These are phyloP conservation scores for Benitochromis conjunctus DNA, from an alignment of 2,113 vertebrate species.

Conservation along the genomic window DNA sequence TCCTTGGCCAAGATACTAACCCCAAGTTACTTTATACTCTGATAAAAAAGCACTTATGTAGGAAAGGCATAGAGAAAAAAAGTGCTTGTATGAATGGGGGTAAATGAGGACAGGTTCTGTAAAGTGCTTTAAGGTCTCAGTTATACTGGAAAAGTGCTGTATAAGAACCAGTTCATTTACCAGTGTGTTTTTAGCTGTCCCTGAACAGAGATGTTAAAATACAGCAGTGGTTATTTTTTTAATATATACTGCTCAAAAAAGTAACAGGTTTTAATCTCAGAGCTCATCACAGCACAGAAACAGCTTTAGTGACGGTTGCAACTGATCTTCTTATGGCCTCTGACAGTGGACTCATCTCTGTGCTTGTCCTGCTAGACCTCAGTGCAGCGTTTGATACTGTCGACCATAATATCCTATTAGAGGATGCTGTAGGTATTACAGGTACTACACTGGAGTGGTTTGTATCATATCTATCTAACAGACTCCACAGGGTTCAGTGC, in stretches of 20 bases:
- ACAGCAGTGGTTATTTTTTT: not conserved
- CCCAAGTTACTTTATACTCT: not conserved
- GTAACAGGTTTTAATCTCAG: not conserved
- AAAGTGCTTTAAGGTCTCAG: not conserved
- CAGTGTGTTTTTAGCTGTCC: not conserved
- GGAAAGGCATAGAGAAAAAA: not conserved
- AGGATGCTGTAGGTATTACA: not conserved
- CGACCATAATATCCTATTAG: not conserved
- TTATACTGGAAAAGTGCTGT: not conserved
- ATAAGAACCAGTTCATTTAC: not conserved
- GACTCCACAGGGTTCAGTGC: accelerated
- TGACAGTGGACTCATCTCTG: not conserved
- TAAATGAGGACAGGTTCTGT: not conserved
- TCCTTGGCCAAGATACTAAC: not conserved
- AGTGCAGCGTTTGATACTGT: not conserved
- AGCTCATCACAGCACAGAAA: not conserved
- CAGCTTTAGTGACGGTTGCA: not conserved
- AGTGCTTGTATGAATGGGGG: not conserved
- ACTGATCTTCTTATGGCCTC: not conserved
- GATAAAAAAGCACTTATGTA: not conserved
- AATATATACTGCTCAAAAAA: not conserved
- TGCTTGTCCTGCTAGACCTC: not conserved
- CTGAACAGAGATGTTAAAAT: not conserved
- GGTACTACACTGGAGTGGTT: no score
- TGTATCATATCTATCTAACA: not conserved